phyloP scores from a whole-genome alignment of 2,113 vertebrate species.

The Enhydra lutris region DNA sequence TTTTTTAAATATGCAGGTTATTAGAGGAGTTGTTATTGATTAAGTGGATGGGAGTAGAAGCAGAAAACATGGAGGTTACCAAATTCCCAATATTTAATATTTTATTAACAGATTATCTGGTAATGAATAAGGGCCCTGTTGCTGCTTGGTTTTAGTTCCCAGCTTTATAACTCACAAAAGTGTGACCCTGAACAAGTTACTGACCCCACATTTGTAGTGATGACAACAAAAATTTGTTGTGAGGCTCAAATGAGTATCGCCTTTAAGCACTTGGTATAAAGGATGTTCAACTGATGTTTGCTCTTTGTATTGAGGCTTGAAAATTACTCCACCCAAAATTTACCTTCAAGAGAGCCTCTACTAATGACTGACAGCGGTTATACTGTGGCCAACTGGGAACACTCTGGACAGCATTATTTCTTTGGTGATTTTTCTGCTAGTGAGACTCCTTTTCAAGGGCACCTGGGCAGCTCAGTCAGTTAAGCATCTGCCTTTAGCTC shows the following conservation, averaged over 20 bases:
- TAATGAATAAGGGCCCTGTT: background rate
- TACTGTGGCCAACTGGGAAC: background rate
- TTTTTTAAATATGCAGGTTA: background rate
- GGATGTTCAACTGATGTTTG: background rate
- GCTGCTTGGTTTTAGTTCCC: background rate
- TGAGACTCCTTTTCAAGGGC: background rate
- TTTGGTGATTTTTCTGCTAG: background rate
- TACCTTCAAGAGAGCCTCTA: background rate
- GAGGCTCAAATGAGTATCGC: background rate
- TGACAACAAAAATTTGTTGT: background rate
- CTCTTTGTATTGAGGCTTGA: background rate
- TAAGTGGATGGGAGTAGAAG: background rate
- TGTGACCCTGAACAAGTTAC: background rate
- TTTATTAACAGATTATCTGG: background rate
- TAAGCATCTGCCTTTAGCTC: no score
- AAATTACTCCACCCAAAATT: background rate
- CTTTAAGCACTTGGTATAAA: background rate
- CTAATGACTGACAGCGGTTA: background rate
- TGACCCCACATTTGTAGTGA: background rate
- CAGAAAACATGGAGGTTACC: background rate
- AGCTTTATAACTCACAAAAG: background rate
- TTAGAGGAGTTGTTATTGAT: background rate
- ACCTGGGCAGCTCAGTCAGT: no score
- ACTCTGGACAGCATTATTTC: background rate
- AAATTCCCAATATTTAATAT: constrained; percentile 16